Evolutionary conservation across 2,888 invertebrate genomes (phyloP).

Genomic region (Dermolepida albohirtum): DNA sequence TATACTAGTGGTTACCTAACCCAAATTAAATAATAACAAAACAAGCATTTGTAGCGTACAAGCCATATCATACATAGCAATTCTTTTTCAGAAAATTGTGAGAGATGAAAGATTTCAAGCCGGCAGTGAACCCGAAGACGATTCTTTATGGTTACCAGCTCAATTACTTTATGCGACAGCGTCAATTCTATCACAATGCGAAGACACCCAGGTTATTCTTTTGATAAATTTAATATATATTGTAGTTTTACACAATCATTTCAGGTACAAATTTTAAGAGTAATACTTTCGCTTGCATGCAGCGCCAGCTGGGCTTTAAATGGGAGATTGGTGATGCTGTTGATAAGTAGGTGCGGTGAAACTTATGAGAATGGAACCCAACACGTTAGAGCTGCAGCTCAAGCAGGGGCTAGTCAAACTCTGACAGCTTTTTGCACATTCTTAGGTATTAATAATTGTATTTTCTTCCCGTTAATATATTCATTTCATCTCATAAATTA

Average conservation of each 20-base stretch:
- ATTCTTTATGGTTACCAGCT: slow-evolving; percentile 92
- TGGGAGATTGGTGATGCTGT: slow-evolving; percentile 87
- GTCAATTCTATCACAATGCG: slow-evolving; percentile 81
- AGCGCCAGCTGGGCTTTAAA: slow-evolving; percentile 91
- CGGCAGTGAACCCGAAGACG: slow-evolving; percentile 90
- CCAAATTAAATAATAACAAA: too few species aligned
- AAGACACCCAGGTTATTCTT: slow-evolving; percentile 84
- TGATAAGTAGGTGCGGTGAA: slow-evolving; percentile 86
- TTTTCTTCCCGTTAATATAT: not conserved
- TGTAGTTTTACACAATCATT: slow-evolving; percentile 8
- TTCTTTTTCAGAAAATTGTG: slow-evolving; percentile 82
- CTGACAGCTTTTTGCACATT: slow-evolving; percentile 87
- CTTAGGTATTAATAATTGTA: slow-evolving; percentile 68
- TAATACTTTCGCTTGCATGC: slow-evolving; percentile 88
- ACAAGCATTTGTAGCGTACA: too few species aligned
- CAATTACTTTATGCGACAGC: slow-evolving; percentile 89
- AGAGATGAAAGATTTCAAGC: slow-evolving; percentile 93
- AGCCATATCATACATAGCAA: too few species aligned
- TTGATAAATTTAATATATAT: not conserved
- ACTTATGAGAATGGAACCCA: slow-evolving; percentile 83
- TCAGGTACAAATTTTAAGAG: slow-evolving; percentile 74
- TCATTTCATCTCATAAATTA: not conserved
- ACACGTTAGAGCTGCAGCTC: slow-evolving; percentile 86
- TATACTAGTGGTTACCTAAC: too few species aligned
- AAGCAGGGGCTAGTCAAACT: slow-evolving; percentile 92